A percentile compares a stretch with the other conserved stretches of the same genome.
Evolutionary conservation across 2,797 vertebrate genomes (phyloP).

Genomic region (Staurois parvus): DNA sequence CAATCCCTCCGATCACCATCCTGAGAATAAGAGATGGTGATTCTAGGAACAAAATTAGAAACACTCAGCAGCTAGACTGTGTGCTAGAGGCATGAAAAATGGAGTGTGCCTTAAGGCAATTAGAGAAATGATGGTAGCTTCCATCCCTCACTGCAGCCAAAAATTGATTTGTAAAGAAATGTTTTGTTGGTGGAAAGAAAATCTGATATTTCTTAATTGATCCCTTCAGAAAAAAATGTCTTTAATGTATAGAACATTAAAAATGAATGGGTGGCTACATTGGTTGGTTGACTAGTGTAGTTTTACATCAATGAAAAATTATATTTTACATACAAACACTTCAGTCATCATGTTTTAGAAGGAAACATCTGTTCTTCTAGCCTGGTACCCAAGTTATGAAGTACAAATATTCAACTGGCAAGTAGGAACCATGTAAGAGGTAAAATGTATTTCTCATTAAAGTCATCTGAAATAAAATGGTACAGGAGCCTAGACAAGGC

Average conservation of each 20-base stretch:
- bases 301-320: background rate
- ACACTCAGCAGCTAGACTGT: too few species aligned
- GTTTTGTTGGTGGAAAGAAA: too few species aligned
- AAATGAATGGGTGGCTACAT: background rate
- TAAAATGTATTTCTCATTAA: conserved; percentile 82
- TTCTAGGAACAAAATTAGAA: too few species aligned
- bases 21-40: too few species aligned
- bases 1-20: too few species aligned
- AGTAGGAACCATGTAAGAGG: conserved; percentile 66
- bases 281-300: background rate
- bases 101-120: too few species aligned
- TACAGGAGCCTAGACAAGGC: conserved; percentile 73
- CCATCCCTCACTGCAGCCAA: too few species aligned
- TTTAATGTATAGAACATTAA: background rate
- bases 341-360: conserved; percentile 69
- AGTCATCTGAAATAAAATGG: conserved; percentile 77
- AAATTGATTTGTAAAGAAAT: too few species aligned
- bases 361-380: conserved; percentile 83
- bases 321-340: conserved; percentile 64
- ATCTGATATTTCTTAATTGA: conserved; percentile 1
- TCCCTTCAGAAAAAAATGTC: background rate
- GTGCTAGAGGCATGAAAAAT: too few species aligned
- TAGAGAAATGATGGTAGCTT: too few species aligned
- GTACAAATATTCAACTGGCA: conserved; percentile 86
- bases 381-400: conserved; percentile 68